Percentiles rank a stretch among this genome's conserved stretches.
Conservation (phyloP, 2,888 invertebrate species). For the Hirtodrosophila duncani region DNA sequence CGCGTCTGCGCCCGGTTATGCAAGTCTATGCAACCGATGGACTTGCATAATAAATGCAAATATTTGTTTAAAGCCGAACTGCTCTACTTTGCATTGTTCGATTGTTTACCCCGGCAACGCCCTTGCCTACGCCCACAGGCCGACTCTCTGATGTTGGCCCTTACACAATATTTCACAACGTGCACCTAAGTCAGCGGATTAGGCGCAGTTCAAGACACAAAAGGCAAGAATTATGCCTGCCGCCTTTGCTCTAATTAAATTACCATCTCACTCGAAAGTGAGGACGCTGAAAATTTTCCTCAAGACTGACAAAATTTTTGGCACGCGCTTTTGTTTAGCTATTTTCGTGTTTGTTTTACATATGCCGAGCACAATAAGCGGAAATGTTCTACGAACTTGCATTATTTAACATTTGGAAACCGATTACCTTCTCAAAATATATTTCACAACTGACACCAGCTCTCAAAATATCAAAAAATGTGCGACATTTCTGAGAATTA, state of each 20-base stretch:
- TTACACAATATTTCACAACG: conserved; percentile 67
- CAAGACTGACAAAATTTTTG: conserved; percentile 64
- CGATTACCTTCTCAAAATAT: too few relatives aligned
- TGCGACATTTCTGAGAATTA: too few relatives aligned
- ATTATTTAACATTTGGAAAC: conserved; percentile 15
- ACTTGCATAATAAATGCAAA: conserved; percentile 65
- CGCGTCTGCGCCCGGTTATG: conserved; percentile 52
- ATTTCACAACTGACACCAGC: too few relatives aligned
- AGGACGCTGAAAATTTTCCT: conserved; percentile 30
- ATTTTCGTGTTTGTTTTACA: conserved; percentile 33
- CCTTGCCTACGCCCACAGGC: conserved; percentile 54
- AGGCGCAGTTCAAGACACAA: conserved; percentile 36
- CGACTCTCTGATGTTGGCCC: conserved; percentile 40
- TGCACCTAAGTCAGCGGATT: conserved; percentile 59
- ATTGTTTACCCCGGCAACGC: conserved; percentile 47
- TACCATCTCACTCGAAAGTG: conserved; percentile 24
- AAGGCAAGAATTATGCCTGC: conserved; percentile 37
- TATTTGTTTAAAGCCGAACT: conserved; percentile 51
- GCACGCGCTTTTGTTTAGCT: conserved; percentile 36
- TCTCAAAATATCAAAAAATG: too few relatives aligned
- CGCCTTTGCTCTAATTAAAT: conserved; percentile 67
- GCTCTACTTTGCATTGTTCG: conserved; percentile 65
- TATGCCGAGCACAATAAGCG: conserved; percentile 11
- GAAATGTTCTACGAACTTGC: conserved; percentile 49
- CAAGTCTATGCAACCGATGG: conserved; percentile 65